Percentiles rank a stretch among this genome's conserved stretches.
These are phyloP conservation scores for Lithophane leautieri DNA, from an alignment of 2,888 invertebrate species.

Conservation along the genomic window DNA sequence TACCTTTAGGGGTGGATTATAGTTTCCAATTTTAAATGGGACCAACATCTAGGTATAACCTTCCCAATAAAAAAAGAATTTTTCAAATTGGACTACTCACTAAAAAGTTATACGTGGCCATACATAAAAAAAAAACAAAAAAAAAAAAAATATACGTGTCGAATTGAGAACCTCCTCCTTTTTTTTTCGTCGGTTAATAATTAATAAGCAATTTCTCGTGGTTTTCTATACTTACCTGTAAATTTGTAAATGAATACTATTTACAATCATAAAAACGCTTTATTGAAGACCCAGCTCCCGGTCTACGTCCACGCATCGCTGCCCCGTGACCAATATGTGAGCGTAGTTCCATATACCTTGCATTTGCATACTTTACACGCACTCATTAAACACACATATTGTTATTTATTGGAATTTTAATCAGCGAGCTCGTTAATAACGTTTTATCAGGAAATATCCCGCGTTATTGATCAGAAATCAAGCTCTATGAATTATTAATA, in stretches of 20 bases:
- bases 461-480: constrained; percentile 30
- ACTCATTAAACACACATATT: constrained; percentile 61
- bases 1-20: too few species aligned
- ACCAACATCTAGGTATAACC: too few species aligned
- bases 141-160: too few species aligned
- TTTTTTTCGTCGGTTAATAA: too few species aligned
- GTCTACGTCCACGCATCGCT: constrained; percentile 75
- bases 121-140: too few species aligned
- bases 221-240: neutral
- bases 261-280: neutral
- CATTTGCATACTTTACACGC: constrained; percentile 84
- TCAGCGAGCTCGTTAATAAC: constrained; percentile 50
- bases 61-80: too few species aligned
- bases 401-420: constrained; percentile 66
- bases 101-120: too few species aligned
- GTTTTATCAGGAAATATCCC: constrained; percentile 31
- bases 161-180: too few species aligned
- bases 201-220: too few species aligned
- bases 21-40: too few species aligned
- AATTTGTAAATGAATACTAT: neutral
- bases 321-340: constrained; percentile 81
- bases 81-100: too few species aligned
- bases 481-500: constrained; percentile 8
- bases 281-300: constrained; percentile 63
- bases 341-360: constrained; percentile 72